Conservation (phyloP, 2,113 vertebrate genomes). For the Edolisoma coerulescens region DNA sequence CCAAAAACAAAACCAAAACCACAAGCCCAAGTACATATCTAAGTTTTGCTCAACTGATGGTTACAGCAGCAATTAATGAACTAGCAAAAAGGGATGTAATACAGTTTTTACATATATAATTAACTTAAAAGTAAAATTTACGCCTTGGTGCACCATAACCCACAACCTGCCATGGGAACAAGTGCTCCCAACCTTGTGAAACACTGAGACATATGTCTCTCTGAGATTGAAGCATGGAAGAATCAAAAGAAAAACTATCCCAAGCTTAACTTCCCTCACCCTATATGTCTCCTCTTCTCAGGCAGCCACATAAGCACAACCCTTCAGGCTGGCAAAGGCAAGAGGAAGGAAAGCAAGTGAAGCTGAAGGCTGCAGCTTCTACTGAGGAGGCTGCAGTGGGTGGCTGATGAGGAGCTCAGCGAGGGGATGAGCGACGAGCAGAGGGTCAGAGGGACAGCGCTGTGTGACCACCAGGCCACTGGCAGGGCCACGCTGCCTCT, state of each 20-base stretch:
- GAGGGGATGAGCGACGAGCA: rapidly evolving
- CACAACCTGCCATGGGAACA: neutral
- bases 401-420: rapidly evolving
- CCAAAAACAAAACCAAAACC: neutral
- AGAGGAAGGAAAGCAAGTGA: neutral
- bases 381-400: neutral
- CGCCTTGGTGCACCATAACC: neutral
- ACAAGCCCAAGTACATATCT: neutral
- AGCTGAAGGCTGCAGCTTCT: neutral
- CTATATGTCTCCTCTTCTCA: neutral
- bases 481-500: neutral
- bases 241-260: neutral
- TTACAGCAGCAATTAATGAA: neutral
- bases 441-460: neutral
- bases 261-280: neutral
- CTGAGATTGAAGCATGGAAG: neutral
- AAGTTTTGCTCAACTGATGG: neutral
- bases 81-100: neutral
- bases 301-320: neutral
- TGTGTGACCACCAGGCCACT: rapidly evolving
- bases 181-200: neutral
- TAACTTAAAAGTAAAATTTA: neutral
- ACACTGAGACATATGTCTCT: neutral
- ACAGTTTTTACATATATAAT: neutral
- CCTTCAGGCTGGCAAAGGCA: neutral